Conservation (phyloP, 2,888 invertebrate genomes). For the Cosmorhoe ocellata region DNA sequence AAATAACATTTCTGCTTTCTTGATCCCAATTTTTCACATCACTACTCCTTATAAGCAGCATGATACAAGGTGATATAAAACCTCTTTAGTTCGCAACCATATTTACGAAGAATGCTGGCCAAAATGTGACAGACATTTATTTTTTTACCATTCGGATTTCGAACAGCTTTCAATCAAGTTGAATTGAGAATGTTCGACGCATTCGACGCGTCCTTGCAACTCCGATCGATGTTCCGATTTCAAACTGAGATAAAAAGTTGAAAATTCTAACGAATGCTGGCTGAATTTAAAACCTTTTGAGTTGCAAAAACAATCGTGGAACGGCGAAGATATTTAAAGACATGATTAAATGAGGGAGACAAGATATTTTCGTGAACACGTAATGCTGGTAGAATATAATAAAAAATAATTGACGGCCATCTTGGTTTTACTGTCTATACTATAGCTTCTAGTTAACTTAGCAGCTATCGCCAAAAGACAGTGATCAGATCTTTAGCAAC, state of each 20-base stretch:
- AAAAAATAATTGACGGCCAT: background rate
- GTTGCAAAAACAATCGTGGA: conserved; percentile 18
- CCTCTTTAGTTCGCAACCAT: conserved; percentile 46
- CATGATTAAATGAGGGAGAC: conserved; percentile 17
- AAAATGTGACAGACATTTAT: conserved; percentile 48
- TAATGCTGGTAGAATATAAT: background rate
- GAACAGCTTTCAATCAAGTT: conserved; percentile 57
- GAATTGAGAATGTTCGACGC: conserved; percentile 41
- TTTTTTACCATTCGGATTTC: conserved; percentile 46
- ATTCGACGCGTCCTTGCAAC: conserved; percentile 38
- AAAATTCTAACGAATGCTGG: conserved; percentile 34
- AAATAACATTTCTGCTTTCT: background rate
- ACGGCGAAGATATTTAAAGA: conserved; percentile 13
- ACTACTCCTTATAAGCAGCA: conserved; percentile 41
- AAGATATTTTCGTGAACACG: background rate
- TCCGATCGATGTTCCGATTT: conserved; percentile 33
- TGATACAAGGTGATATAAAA: conserved; percentile 49
- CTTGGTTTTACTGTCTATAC: background rate
- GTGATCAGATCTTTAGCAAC: no score
- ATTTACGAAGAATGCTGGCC: conserved; percentile 43
- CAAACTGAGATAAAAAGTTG: conserved; percentile 31
- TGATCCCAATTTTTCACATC: conserved; percentile 35
- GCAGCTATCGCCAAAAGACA: no score
- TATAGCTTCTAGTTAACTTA: no score
- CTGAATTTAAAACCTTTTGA: conserved; percentile 29